Percentiles rank a stretch among this genome's conserved stretches.
Evolutionary conservation across 2,888 invertebrate species (phyloP).

Genomic region (Eledona agricola): DNA sequence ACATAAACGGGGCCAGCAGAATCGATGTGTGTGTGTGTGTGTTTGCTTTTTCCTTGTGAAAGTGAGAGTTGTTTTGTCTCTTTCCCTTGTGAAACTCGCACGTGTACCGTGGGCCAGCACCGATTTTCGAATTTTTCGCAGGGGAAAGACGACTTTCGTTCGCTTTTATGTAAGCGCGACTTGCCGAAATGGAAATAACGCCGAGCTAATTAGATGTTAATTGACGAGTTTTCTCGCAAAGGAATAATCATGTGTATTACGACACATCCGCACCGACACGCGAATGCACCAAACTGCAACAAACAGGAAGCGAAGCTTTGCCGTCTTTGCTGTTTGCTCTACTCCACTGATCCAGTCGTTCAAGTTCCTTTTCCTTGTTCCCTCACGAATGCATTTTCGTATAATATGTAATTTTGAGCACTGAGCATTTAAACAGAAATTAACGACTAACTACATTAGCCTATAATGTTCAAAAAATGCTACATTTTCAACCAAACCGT

Average conservation of each 20-base stretch:
- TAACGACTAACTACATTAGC: no score
- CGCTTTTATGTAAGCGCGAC: no score
- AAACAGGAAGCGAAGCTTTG: constrained; percentile 23
- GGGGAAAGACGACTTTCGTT: constrained; percentile 22
- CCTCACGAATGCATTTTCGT: no score
- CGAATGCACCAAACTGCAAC: constrained; percentile 22
- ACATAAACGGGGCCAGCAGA: constrained; percentile 29
- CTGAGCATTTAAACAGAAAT: no score
- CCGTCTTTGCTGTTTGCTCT: constrained; percentile 20
- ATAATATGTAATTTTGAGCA: no score
- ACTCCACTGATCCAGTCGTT: constrained; percentile 23
- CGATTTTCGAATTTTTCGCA: constrained; percentile 9
- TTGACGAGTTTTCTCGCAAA: constrained; percentile 7
- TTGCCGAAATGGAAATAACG: constrained; percentile 2
- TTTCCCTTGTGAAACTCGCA: constrained; percentile 31
- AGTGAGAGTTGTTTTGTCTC: constrained; percentile 34
- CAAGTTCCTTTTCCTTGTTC: constrained; percentile 18
- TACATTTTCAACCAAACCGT: no score
- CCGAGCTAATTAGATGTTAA: constrained; percentile 6
- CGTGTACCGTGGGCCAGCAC: constrained; percentile 9
- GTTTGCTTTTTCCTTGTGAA: constrained; percentile 36
- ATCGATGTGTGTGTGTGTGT: constrained; percentile 27
- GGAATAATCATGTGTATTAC: constrained; percentile 13
- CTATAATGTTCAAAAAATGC: no score
- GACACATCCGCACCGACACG: constrained; percentile 23